Percentiles rank a stretch among this genome's conserved stretches.
Conservation (phyloP, 2,797 vertebrate genomes). For the Botia kubotai region DNA sequence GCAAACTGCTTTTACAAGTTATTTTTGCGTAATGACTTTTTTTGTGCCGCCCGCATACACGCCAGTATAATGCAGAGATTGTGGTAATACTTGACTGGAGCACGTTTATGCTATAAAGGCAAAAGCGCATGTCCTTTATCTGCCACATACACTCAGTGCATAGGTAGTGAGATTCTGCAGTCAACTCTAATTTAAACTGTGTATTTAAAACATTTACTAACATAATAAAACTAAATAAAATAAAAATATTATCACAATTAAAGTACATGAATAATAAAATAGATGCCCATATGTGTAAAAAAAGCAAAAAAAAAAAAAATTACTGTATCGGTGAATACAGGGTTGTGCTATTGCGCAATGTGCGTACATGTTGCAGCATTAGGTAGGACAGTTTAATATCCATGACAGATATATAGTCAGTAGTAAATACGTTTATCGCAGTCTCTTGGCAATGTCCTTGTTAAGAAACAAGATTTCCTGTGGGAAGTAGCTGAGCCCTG, state of each 20-base stretch:
- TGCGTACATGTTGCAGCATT: not conserved
- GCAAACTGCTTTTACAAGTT: not conserved
- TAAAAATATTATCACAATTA: too few species aligned
- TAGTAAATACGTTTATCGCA: not conserved
- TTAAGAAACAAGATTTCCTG: not conserved
- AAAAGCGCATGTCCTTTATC: not conserved
- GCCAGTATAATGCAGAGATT: not conserved
- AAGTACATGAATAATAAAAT: not conserved
- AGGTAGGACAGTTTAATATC: not conserved
- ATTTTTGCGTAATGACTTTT: conserved; percentile 7
- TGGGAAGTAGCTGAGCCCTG: not conserved
- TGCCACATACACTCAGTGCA: not conserved
- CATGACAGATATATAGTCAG: not conserved
- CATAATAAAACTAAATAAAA: not conserved
- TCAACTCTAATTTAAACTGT: not conserved
- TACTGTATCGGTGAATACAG: too few species aligned
- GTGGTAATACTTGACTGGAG: not conserved
- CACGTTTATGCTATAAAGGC: conserved; percentile 1
- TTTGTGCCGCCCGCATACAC: not conserved
- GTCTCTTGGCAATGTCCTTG: not conserved
- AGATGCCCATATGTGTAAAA: not conserved
- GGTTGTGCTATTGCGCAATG: too few species aligned
- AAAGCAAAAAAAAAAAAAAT: too few species aligned
- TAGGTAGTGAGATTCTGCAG: not conserved
- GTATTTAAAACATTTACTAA: too few species aligned